These are phyloP conservation scores for Drosophila oshimai DNA, from an alignment of 1,140 invertebrate species.

Conservation along the genomic window DNA sequence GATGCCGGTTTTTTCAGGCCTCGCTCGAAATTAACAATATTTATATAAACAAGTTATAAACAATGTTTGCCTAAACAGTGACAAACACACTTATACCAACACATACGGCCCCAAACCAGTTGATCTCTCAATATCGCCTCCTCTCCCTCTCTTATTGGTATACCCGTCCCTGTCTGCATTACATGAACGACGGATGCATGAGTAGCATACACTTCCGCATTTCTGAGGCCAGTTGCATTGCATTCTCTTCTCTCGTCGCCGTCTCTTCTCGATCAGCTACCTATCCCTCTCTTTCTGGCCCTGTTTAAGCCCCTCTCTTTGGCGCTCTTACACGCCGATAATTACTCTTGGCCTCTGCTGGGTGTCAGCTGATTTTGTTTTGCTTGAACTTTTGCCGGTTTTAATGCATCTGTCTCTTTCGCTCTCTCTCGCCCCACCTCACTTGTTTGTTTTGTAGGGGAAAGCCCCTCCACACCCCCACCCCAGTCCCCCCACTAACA, in stretches of 20 bases:
- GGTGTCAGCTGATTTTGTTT: slow-evolving; percentile 77
- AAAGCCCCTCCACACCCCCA: slow-evolving; percentile 1
- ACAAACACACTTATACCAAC: slow-evolving; percentile 63
- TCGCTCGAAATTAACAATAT: slow-evolving; percentile 74
- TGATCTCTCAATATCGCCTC: slow-evolving; percentile 48
- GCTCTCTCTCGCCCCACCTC: slow-evolving; percentile 2
- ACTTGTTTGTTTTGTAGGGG: slow-evolving; percentile 45
- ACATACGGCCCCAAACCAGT: slow-evolving; percentile 56
- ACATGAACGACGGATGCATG: slow-evolving; percentile 63
- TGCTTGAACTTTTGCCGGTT: slow-evolving; percentile 80
- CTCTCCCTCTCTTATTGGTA: not conserved
- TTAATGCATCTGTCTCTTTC: slow-evolving; percentile 1
- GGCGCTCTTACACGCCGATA: not conserved
- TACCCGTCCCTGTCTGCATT: slow-evolving; percentile 29
- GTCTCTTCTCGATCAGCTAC: not conserved
- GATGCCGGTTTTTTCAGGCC: slow-evolving; percentile 42
- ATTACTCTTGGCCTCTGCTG: slow-evolving; percentile 10
- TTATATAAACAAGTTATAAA: slow-evolving; percentile 82
- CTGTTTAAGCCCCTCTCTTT: not conserved
- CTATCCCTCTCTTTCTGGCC: slow-evolving; percentile 1
- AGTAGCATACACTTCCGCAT: slow-evolving; percentile 72
- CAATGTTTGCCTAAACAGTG: slow-evolving; percentile 79
- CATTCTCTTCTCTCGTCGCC: not conserved
- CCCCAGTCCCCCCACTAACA: slow-evolving; percentile 31
- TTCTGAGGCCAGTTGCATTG: slow-evolving; percentile 47